These are phyloP conservation scores for Drosophila melanosoma DNA, from an alignment of 2,888 invertebrate genomes.

Conservation along the genomic window DNA sequence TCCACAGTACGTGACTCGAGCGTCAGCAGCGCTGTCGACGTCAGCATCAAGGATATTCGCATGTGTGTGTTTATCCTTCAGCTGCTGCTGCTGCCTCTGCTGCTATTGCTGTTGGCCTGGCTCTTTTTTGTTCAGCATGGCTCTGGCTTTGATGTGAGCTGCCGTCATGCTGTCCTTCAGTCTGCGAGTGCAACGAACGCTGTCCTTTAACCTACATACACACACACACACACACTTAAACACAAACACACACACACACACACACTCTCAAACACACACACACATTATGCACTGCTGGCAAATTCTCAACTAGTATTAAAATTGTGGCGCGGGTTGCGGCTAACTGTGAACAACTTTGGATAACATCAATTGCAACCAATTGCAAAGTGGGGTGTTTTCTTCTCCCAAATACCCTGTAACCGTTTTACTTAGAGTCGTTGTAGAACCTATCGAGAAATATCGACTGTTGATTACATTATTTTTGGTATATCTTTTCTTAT, in stretches of 20 bases:
- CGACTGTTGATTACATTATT: neutral
- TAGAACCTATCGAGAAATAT: neutral
- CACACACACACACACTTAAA: conserved; percentile 15
- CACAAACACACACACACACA: neutral
- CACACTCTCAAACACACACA: neutral
- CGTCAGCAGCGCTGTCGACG: conserved; percentile 27
- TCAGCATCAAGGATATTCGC: conserved; percentile 46
- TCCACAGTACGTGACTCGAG: conserved; percentile 70
- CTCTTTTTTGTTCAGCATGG: conserved; percentile 11
- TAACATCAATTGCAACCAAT: neutral
- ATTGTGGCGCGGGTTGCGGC: neutral
- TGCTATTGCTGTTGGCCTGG: conserved; percentile 25
- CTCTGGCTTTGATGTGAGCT: conserved; percentile 51
- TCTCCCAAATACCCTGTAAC: neutral
- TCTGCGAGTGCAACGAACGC: conserved; percentile 75
- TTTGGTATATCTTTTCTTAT: too few relatives aligned
- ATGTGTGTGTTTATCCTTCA: conserved; percentile 35
- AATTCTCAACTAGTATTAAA: conserved; percentile 12
- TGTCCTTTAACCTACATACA: conserved; percentile 78
- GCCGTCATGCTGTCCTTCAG: conserved; percentile 66
- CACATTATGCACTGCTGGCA: neutral
- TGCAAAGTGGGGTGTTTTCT: neutral
- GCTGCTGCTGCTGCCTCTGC: neutral
- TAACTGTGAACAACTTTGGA: neutral
- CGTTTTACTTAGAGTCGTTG: neutral